These are phyloP conservation scores for Zapus hudsonius DNA, from an alignment of 2,113 vertebrate species.

Conservation along the genomic window DNA sequence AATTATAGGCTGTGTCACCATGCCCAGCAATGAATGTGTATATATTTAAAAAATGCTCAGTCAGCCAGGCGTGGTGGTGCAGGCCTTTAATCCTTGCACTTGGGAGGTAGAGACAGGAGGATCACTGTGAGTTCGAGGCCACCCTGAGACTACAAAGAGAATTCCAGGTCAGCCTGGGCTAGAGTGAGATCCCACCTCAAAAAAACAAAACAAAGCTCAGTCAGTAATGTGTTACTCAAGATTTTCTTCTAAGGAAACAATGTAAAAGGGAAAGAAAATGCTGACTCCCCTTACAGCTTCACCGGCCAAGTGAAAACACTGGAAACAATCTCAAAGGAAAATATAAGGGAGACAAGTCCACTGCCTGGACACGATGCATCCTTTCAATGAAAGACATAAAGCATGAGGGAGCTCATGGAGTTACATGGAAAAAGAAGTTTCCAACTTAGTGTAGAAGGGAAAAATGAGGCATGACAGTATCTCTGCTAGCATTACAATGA, in stretches of 20 bases:
- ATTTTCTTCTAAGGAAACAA: slow-evolving; percentile 42
- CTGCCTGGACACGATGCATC: accelerated
- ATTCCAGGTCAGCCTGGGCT: too few species aligned
- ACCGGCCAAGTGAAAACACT: neutral
- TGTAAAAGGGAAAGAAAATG: slow-evolving; percentile 26
- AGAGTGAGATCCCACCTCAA: too few species aligned
- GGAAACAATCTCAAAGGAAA: neutral
- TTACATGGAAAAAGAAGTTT: neutral
- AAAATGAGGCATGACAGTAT: slow-evolving; percentile 4
- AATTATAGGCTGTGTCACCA: neutral
- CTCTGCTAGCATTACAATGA: neutral
- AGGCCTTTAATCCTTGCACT: too few species aligned
- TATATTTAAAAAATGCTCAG: neutral
- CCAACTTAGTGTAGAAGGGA: neutral
- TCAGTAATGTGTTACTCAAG: neutral
- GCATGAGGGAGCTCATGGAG: neutral
- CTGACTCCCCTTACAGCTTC: neutral
- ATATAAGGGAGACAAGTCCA: neutral
- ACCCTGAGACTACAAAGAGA: too few species aligned
- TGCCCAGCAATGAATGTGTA: neutral
- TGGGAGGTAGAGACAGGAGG: too few species aligned
- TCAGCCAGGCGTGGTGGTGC: too few species aligned
- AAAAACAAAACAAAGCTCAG: too few species aligned
- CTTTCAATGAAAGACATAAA: neutral
- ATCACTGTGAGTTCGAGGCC: too few species aligned